These are phyloP conservation scores for Diceros bicornis DNA, from an alignment of 2,797 vertebrate genomes.

Conservation along the genomic window DNA sequence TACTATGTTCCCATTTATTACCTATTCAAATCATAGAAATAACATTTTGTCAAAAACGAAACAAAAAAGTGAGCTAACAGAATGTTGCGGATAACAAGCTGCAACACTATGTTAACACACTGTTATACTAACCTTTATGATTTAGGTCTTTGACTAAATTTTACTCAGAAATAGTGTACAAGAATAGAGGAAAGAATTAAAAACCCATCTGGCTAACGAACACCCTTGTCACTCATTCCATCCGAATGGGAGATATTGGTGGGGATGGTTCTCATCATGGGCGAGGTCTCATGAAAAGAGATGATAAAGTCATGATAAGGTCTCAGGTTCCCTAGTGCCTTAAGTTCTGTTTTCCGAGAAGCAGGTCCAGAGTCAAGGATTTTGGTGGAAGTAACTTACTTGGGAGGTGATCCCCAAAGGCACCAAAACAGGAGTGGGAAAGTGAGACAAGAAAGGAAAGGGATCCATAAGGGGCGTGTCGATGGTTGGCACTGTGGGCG, in stretches of 20 bases:
- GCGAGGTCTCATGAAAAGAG: not conserved
- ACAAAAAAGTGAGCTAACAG: not conserved
- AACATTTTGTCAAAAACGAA: not conserved
- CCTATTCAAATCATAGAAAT: not conserved
- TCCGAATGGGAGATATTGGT: not conserved
- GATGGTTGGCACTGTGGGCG: not conserved
- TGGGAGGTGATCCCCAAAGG: not conserved
- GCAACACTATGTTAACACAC: not conserved
- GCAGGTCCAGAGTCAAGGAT: not conserved
- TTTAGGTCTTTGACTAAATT: not conserved
- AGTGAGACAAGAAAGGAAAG: not conserved
- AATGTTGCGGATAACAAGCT: not conserved
- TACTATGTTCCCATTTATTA: not conserved
- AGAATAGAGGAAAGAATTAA: not conserved
- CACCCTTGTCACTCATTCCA: not conserved
- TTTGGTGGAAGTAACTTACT: not conserved
- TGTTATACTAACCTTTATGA: not conserved
- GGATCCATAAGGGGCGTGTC: not conserved
- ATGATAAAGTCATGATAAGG: not conserved
- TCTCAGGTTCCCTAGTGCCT: not conserved
- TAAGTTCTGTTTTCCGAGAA: not conserved
- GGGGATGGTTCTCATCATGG: not conserved
- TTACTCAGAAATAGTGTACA: not conserved
- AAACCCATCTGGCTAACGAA: not conserved
- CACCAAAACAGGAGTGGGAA: not conserved